Conservation (phyloP, 2,113 vertebrate species). For the Pteropus alecto region DNA sequence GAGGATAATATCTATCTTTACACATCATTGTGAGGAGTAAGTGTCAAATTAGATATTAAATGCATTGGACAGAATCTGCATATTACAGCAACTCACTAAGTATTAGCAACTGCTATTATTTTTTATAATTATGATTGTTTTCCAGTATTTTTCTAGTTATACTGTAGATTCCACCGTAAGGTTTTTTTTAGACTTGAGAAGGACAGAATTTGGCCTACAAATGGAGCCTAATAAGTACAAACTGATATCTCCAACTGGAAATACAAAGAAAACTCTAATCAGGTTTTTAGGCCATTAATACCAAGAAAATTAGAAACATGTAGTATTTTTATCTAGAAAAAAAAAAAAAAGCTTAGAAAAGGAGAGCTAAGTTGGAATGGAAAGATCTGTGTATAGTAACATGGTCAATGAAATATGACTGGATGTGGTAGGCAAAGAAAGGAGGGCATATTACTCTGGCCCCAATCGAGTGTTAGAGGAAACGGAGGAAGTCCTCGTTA, state of each 20-base stretch:
- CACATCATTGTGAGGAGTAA: neutral
- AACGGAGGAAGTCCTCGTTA: neutral
- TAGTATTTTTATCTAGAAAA: neutral
- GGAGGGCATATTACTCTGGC: neutral
- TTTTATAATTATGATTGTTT: neutral
- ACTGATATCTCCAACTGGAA: neutral
- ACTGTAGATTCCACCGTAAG: neutral
- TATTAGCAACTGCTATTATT: neutral
- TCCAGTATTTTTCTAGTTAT: neutral
- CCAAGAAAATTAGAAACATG: neutral
- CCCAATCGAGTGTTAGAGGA: rapidly evolving
- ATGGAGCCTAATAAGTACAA: neutral
- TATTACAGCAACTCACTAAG: neutral
- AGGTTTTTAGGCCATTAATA: neutral
- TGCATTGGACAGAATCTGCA: neutral
- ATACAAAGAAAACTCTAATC: neutral
- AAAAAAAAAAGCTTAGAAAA: neutral
- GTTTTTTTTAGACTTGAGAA: neutral
- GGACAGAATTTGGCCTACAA: neutral
- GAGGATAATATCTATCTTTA: neutral
- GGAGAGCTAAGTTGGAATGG: neutral
- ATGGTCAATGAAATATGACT: neutral
- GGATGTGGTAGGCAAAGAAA: neutral
- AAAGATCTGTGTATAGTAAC: neutral
- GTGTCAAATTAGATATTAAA: neutral